A percentile compares a stretch with the other conserved stretches of the same genome.
phyloP scores from a whole-genome alignment of 92 coral and sea anemone species.

The Zoanthus sociatus region DNA sequence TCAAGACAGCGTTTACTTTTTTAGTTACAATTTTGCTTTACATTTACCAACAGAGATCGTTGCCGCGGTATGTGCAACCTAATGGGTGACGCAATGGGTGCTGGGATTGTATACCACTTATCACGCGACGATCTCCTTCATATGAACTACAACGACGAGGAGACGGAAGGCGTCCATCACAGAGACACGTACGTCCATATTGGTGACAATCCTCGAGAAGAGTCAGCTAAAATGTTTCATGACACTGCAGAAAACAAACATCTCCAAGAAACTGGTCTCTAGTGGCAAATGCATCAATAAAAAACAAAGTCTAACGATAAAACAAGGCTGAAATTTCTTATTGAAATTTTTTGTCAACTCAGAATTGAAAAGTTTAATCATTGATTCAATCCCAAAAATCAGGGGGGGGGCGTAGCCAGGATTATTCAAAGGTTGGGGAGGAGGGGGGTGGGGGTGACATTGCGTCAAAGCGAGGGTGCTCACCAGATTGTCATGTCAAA shows the following conservation, averaged over 20 bases:
- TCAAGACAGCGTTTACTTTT: too few relatives aligned
- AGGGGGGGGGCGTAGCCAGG: too few relatives aligned
- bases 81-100: conserved; percentile 41
- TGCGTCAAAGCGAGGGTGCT: too few relatives aligned
- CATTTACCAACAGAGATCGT: conserved; percentile 9
- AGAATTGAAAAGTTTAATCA: too few relatives aligned
- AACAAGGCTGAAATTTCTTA: too few relatives aligned
- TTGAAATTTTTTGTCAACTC: too few relatives aligned
- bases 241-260: neutral
- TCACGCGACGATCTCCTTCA: conserved; percentile 26
- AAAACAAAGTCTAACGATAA: neutral
- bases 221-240: neutral
- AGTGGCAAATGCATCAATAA: neutral
- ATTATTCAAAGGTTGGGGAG: too few relatives aligned
- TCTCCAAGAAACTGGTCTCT: conserved; percentile 12
- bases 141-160: neutral
- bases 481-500: too few relatives aligned
- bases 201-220: neutral
- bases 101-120: conserved; percentile 21
- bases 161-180: neutral
- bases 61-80: conserved; percentile 33
- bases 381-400: too few relatives aligned
- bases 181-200: neutral
- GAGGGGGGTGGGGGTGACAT: too few relatives aligned
- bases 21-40: neutral